Base-by-base conservation (phyloP, 1,140 invertebrate genomes). In the Ceratoteleas bidentatus region DNA sequence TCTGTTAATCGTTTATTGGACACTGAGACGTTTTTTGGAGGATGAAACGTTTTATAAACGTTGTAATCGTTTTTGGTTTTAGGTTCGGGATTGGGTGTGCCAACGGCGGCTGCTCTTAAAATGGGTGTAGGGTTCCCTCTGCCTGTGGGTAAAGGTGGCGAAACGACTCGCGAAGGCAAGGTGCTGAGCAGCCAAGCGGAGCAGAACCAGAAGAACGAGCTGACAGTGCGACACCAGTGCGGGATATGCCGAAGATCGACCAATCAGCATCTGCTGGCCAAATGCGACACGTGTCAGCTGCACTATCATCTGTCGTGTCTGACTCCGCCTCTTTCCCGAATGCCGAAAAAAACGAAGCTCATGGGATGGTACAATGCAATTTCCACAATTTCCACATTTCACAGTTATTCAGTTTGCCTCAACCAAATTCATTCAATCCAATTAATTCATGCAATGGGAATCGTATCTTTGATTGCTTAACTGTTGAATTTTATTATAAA, bases 221-320 rank as follows among this genome's bases (percentile, higher is more conserved):
- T 91, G 9, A 90, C 90, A 2, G 60, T 92, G 10, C 85, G 91
- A 65, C 91, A 92, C 81, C 91, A 96, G 86, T 98, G 98, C 91
- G 96, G 96, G 15, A 96, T 97, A 65, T 99, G 98, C 91, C 93
- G 94, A 61, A 93, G 94, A 77, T 94, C 94, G 68, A 94, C 95
- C 43, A 96, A 97, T 91, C 97, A 96, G 83, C 97, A 98, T 91
- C 91, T 98, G 60, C 93, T 99, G 80, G 96, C 97, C 0, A 96
- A 97, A 86, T 99, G 98, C 92, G 98, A 99, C 89, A 97, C 96
- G 0, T 99, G 98, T 88, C 95, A 95, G 83, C 92, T 97, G 33
- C 95, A 97, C 90, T 99, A 99, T 92, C 98, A 99, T 92, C 91
- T 99, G 53, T 95, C 95, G 52, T 99, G 98, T 92, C 92, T 99